A percentile compares a stretch with the other conserved stretches of the same genome.
Conservation (phyloP, 2,113 vertebrate genomes). For the Peromyscus maniculatus region DNA sequence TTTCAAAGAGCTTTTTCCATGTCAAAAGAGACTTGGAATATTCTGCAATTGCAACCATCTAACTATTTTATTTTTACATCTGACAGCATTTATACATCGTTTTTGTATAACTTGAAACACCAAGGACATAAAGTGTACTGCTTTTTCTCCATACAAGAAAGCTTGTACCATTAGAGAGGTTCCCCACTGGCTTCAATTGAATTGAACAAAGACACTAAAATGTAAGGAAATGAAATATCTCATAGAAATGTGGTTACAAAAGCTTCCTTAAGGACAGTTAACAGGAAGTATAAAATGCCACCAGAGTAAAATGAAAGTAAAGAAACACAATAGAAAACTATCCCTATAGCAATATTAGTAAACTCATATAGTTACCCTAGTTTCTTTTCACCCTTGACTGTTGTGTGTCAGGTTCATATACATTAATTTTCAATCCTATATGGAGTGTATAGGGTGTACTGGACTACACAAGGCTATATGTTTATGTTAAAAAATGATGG, state of each 20-base stretch:
- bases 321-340: background rate
- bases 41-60: slow-evolving; percentile 39
- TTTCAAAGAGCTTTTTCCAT: slow-evolving; percentile 68
- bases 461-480: background rate
- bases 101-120: slow-evolving; percentile 61
- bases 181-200: slow-evolving; percentile 31
- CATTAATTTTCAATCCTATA: background rate
- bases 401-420: background rate
- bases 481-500: background rate
- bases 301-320: slow-evolving; percentile 9
- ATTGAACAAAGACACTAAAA: slow-evolving; percentile 57
- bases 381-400: background rate
- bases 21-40: slow-evolving; percentile 10
- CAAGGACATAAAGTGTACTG: background rate
- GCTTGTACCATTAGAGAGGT: slow-evolving; percentile 48
- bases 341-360: background rate
- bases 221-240: slow-evolving; percentile 26
- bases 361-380: background rate
- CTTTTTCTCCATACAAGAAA: slow-evolving; percentile 22
- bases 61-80: slow-evolving; percentile 28
- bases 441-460: background rate
- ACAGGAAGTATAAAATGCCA: slow-evolving; percentile 18
- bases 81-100: slow-evolving; percentile 43
- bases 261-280: slow-evolving; percentile 56
- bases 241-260: slow-evolving; percentile 28